Percentiles rank a stretch among this genome's conserved stretches.
These are phyloP conservation scores for Hiodon alosoides DNA, from an alignment of 2,113 vertebrate genomes.

Conservation along the genomic window DNA sequence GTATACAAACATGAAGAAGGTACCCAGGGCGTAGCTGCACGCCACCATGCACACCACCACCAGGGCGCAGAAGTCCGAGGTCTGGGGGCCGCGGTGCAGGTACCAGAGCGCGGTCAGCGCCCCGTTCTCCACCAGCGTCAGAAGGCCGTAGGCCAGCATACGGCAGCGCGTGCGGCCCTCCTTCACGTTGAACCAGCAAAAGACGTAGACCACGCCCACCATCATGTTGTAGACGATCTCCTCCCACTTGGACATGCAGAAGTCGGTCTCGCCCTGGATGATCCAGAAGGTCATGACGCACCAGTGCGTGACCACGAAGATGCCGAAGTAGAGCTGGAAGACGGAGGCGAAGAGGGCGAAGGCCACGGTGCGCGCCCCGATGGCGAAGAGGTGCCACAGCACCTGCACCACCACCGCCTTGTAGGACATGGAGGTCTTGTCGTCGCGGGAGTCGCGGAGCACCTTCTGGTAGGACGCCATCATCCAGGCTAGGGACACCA, in stretches of 20 bases:
- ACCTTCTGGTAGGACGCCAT: constrained; percentile 96
- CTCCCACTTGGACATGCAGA: constrained; percentile 99
- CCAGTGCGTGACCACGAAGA: constrained; percentile 97
- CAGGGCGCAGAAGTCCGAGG: constrained; percentile 80
- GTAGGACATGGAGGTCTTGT: constrained; percentile 94
- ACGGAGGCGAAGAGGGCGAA: constrained; percentile 93
- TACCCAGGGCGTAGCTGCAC: constrained; percentile 91
- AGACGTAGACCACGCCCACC: constrained; percentile 93
- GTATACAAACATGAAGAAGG: constrained; percentile 98
- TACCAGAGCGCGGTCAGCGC: constrained; percentile 89
- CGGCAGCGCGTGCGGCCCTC: constrained; percentile 89
- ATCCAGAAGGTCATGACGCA: constrained; percentile 99
- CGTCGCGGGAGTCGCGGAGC: constrained; percentile 88
- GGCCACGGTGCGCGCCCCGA: constrained; percentile 85
- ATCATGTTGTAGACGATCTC: constrained; percentile 99
- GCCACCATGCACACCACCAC: constrained; percentile 85
- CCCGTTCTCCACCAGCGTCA: constrained; percentile 80
- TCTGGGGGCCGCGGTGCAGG: constrained; percentile 63
- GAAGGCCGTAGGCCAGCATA: constrained; percentile 85
- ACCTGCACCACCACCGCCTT: constrained; percentile 85
- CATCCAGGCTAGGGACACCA: constrained; percentile 91
- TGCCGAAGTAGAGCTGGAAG: constrained; percentile 94
- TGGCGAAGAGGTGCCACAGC: constrained; percentile 94
- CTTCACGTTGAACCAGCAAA: constrained; percentile 98
- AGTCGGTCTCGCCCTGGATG: constrained; percentile 95